Percentiles rank a stretch among this genome's conserved stretches.
phyloP scores from a whole-genome alignment of 2,113 vertebrate species.

The Eupsittula cactorum region DNA sequence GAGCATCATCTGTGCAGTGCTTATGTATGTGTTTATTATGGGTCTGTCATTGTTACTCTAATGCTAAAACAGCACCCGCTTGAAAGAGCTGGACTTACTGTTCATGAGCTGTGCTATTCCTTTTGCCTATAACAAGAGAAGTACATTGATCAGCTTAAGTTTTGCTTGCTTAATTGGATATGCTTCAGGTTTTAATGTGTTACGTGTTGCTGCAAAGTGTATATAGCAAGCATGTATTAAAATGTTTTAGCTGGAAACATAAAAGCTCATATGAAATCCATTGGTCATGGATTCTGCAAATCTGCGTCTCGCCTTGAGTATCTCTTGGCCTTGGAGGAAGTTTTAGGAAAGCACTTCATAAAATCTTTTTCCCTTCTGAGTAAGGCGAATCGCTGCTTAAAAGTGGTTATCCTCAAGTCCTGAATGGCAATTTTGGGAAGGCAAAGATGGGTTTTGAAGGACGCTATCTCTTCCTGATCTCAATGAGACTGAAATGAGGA shows the following conservation, averaged over 20 bases:
- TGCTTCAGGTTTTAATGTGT: background rate
- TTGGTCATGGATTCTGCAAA: background rate
- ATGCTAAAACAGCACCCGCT: background rate
- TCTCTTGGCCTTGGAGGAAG: background rate
- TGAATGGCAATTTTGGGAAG: background rate
- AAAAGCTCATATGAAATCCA: background rate
- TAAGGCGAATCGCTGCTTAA: background rate
- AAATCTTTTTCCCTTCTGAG: background rate
- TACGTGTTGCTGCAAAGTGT: background rate
- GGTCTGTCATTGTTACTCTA: accelerated
- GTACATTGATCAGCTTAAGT: background rate
- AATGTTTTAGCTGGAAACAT: background rate
- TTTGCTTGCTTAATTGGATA: background rate
- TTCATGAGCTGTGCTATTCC: background rate
- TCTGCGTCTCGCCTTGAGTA: background rate
- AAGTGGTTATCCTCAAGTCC: background rate
- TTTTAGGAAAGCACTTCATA: background rate
- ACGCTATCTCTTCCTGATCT: background rate
- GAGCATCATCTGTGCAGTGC: accelerated
- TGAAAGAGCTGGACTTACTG: background rate
- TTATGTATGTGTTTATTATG: background rate
- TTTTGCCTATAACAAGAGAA: background rate
- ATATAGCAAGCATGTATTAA: background rate
- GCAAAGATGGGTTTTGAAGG: background rate
- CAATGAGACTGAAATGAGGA: background rate